Conservation (phyloP, 2,888 invertebrate species). For the Drosophila prolongata region DNA sequence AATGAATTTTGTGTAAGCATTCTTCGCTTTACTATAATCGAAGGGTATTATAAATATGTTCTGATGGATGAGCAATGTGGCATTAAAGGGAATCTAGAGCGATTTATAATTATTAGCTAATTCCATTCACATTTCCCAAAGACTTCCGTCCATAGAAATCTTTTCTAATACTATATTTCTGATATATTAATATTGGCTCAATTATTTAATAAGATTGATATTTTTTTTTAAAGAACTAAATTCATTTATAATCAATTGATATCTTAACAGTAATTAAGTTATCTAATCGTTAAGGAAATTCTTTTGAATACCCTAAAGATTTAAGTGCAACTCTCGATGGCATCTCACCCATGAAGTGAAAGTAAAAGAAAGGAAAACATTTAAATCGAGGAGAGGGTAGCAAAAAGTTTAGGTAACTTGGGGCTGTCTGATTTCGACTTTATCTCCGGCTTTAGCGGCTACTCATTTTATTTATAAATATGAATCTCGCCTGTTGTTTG, state of each 20-base stretch:
- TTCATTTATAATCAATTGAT: no score
- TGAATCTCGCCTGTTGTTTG: conserved; percentile 2
- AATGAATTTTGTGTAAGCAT: conserved; percentile 63
- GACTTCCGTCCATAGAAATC: background rate
- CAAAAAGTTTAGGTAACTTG: background rate
- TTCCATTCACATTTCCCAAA: background rate
- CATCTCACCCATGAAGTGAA: no score
- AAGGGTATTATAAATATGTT: conserved; percentile 22
- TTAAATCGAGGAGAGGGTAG: background rate
- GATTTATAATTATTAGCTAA: background rate
- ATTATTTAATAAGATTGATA: no score
- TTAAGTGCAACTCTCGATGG: no score
- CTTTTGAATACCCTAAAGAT: no score
- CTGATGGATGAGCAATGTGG: conserved; percentile 21
- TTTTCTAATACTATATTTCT: background rate
- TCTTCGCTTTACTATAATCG: conserved; percentile 31
- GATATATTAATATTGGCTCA: background rate
- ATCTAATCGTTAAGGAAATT: no score
- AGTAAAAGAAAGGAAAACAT: background rate
- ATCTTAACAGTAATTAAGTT: no score
- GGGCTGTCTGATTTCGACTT: background rate
- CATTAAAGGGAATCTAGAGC: background rate
- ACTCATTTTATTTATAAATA: conserved; percentile 21
- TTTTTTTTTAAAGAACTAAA: no score
- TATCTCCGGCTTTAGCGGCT: conserved; percentile 8